phyloP scores from a whole-genome alignment of 1,140 invertebrate species.

The Arctopsyche grandis region DNA sequence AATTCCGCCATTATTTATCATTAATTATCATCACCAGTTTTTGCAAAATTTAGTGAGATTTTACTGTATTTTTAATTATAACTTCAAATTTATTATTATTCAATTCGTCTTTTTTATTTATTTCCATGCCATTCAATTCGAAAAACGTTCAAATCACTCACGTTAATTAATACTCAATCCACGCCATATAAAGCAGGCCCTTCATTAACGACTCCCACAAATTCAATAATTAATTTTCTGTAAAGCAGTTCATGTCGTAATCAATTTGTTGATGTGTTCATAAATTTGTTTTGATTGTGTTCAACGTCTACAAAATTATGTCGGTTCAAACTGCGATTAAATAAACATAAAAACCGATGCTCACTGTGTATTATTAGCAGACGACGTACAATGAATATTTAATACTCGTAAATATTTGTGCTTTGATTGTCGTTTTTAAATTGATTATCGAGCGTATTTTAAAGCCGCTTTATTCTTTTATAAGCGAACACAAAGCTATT shows the following conservation, averaged over 20 bases:
- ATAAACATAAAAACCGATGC: no score
- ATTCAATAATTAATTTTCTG: slow-evolving; percentile 15
- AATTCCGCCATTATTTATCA: slow-evolving; percentile 20
- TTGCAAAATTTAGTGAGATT: neutral
- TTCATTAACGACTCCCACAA: neutral
- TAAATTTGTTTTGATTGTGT: neutral
- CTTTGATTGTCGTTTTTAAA: neutral
- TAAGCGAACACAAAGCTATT: neutral
- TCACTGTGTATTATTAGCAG: no score
- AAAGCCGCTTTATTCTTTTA: neutral
- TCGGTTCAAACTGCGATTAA: no score
- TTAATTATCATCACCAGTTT: slow-evolving; percentile 1
- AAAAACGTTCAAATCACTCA: neutral
- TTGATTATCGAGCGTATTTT: neutral
- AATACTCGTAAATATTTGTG: neutral
- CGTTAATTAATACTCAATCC: slow-evolving; percentile 11
- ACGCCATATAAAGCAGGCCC: neutral
- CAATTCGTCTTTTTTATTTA: no score
- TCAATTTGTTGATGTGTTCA: slow-evolving; percentile 11
- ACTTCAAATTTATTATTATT: no score
- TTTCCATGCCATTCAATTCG: no score
- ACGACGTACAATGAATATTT: no score
- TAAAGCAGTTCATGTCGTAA: slow-evolving; percentile 14
- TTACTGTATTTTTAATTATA: no score
- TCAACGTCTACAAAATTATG: no score